Conservation (phyloP, 2,797 vertebrate species). For the Malacoraja senta region DNA sequence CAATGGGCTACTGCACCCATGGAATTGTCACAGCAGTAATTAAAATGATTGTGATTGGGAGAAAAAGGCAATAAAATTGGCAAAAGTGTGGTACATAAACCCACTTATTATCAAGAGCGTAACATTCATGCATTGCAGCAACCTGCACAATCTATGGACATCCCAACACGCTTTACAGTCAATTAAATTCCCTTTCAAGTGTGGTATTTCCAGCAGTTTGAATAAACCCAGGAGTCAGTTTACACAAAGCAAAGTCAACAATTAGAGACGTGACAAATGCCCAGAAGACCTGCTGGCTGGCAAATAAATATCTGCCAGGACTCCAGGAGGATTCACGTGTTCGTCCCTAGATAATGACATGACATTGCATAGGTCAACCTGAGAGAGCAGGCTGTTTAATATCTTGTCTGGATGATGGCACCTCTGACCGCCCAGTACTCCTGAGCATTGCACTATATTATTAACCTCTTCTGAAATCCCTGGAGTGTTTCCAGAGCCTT, state of each 20-base stretch:
- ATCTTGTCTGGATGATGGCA: not conserved
- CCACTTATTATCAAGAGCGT: not conserved
- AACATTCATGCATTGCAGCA: not conserved
- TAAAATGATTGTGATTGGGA: not conserved
- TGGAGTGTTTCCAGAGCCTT: not conserved
- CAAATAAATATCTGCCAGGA: not conserved
- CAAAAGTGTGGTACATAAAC: not conserved
- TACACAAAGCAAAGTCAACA: not conserved
- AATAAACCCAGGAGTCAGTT: not conserved
- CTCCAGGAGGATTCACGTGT: not conserved
- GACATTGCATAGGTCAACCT: not conserved
- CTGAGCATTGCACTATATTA: not conserved
- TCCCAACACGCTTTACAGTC: not conserved
- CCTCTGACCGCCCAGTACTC: not conserved
- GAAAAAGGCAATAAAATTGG: not conserved
- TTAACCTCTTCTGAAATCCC: not conserved
- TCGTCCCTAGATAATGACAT: not conserved
- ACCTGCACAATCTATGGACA: not conserved
- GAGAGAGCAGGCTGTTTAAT: not conserved
- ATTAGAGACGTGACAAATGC: not conserved
- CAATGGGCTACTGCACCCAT: not conserved
- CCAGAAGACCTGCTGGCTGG: not conserved
- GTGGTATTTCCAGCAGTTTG: not conserved
- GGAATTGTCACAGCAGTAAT: not conserved
- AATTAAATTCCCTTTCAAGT: not conserved